A percentile compares a stretch with the other conserved stretches of the same genome.
Evolutionary conservation across 2,888 invertebrate species (phyloP).

Genomic region (Linyphia triangularis): DNA sequence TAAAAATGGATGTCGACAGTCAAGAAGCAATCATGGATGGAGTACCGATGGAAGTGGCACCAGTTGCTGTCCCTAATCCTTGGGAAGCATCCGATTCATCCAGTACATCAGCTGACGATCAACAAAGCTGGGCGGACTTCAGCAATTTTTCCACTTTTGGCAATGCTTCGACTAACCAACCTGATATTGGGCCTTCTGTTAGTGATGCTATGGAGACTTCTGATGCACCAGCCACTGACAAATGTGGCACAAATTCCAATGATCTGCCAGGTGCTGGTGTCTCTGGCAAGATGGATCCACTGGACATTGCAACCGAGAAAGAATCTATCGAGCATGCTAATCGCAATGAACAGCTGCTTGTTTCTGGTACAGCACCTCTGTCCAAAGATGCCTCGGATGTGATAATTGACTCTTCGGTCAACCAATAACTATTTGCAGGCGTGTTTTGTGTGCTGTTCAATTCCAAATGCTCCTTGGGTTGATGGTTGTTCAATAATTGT

Average conservation of each 20-base stretch:
- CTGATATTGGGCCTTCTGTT: slow-evolving; percentile 30
- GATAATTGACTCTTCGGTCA: background rate
- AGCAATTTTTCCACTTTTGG: slow-evolving; percentile 76
- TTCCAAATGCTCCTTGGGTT: slow-evolving; percentile 14
- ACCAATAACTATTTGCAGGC: background rate
- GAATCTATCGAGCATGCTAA: slow-evolving; percentile 1
- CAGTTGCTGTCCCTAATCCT: slow-evolving; percentile 79
- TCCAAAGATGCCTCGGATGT: slow-evolving; percentile 20
- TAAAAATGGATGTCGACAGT: slow-evolving; percentile 80
- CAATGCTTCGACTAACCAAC: slow-evolving; percentile 37
- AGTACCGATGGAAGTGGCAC: slow-evolving; percentile 78
- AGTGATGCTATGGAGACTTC: slow-evolving; percentile 70
- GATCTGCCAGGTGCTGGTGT: background rate
- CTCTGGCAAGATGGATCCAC: background rate
- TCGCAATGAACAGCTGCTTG: background rate
- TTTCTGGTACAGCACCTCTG: background rate
- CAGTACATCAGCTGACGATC: slow-evolving; percentile 68
- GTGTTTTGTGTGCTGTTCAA: background rate
- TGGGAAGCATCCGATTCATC: slow-evolving; percentile 78
- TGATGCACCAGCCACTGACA: slow-evolving; percentile 25
- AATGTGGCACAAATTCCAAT: slow-evolving; percentile 22
- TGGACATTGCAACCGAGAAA: background rate
- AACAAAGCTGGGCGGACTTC: slow-evolving; percentile 78
- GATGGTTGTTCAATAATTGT: slow-evolving; percentile 7
- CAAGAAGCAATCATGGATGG: slow-evolving; percentile 80